phyloP scores from a whole-genome alignment of 2,888 invertebrate species.

The Hybos culiciformis region DNA sequence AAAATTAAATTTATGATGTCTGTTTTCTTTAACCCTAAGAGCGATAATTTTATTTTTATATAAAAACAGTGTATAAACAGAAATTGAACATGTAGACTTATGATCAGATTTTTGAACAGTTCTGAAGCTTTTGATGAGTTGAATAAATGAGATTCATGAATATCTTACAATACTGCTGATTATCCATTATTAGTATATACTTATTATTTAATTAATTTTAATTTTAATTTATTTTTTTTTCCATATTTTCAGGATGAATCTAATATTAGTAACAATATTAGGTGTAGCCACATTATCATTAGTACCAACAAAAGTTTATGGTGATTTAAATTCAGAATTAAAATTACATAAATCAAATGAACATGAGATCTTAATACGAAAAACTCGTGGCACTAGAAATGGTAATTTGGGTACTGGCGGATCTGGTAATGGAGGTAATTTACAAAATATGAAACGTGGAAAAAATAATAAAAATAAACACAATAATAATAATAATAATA shows the following conservation, averaged over 20 bases:
- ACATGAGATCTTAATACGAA: slow-evolving; percentile 65
- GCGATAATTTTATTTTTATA: too few relatives aligned
- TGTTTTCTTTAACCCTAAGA: too few relatives aligned
- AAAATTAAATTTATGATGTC: too few relatives aligned
- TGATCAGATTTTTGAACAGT: too few relatives aligned
- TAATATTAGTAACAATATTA: slow-evolving; percentile 11
- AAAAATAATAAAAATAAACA: slow-evolving; percentile 9
- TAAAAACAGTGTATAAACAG: too few relatives aligned
- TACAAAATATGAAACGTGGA: slow-evolving; percentile 27
- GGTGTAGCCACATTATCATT: slow-evolving; percentile 27
- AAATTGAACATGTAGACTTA: too few relatives aligned
- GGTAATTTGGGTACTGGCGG: slow-evolving; percentile 36
- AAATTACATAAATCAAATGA: slow-evolving; percentile 70
- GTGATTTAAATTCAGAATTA: slow-evolving; percentile 35
- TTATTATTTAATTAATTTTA: too few relatives aligned
- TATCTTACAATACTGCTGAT: too few relatives aligned
- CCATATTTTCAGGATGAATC: not conserved
- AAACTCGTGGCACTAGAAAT: slow-evolving; percentile 60
- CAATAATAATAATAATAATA: slow-evolving; percentile 1
- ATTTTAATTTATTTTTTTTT: not conserved
- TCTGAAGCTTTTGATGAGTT: too few relatives aligned
- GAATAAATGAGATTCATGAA: too few relatives aligned
- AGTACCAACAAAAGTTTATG: slow-evolving; percentile 25
- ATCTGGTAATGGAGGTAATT: slow-evolving; percentile 39
- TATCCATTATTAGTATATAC: too few relatives aligned